Conservation (phyloP, 30 jellyfish, hydroid and myxozoan species). For the Rhopilema esculentum region DNA sequence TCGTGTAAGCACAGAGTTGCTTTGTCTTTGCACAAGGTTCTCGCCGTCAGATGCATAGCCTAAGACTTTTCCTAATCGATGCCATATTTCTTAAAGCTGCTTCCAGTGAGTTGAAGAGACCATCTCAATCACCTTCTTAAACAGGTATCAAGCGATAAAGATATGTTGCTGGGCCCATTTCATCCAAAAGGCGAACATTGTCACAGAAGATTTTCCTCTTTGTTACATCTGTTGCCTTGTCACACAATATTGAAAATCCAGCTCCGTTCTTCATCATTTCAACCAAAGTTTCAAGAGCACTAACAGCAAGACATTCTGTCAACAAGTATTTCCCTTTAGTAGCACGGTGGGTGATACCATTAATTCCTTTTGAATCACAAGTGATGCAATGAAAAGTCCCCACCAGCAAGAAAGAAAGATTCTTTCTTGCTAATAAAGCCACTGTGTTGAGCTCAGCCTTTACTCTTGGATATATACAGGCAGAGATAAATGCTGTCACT, state of each 20-base stretch:
- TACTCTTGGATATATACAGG: neutral
- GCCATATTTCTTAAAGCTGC: neutral
- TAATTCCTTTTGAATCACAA: slow-evolving; percentile 9
- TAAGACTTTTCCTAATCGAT: slow-evolving; percentile 4
- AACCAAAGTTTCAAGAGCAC: slow-evolving; percentile 32
- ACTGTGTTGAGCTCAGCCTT: slow-evolving; percentile 17
- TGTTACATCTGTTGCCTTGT: slow-evolving; percentile 63
- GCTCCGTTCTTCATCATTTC: slow-evolving; percentile 12
- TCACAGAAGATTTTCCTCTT: slow-evolving; percentile 35
- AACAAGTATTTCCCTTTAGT: slow-evolving; percentile 11
- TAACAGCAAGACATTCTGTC: slow-evolving; percentile 50
- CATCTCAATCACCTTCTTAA: slow-evolving; percentile 17
- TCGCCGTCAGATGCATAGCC: slow-evolving; percentile 60
- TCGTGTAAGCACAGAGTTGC: slow-evolving; percentile 29
- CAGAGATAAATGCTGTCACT: no score
- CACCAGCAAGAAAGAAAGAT: neutral
- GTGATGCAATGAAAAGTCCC: slow-evolving; percentile 1
- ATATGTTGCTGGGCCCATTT: slow-evolving; percentile 5
- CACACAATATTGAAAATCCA: slow-evolving; percentile 34
- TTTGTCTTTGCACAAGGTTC: slow-evolving; percentile 45
- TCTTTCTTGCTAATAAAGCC: neutral
- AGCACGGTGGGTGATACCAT: neutral
- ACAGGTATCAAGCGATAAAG: slow-evolving; percentile 25
- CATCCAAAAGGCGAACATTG: slow-evolving; percentile 37
- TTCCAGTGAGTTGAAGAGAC: neutral